phyloP scores from a whole-genome alignment of 2,888 invertebrate genomes.

The Ophonus ardosiacus region DNA sequence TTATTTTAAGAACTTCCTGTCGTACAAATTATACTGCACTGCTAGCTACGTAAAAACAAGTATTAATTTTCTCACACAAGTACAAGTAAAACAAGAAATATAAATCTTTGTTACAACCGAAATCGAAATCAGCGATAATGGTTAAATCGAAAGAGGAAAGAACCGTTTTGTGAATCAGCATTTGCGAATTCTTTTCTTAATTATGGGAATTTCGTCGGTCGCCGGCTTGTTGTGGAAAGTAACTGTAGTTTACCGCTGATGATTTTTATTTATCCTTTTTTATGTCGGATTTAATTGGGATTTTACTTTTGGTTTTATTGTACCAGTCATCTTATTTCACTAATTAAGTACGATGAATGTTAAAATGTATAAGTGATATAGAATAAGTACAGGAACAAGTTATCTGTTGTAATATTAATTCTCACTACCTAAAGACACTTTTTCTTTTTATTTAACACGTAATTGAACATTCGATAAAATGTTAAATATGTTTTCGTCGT shows the following conservation, averaged over 20 bases:
- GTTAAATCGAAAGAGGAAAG: slow-evolving; percentile 27
- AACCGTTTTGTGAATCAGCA: slow-evolving; percentile 34
- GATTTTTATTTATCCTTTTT: slow-evolving; percentile 40
- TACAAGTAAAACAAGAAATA: background rate
- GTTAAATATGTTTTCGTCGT: background rate
- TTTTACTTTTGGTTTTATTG: slow-evolving; percentile 35
- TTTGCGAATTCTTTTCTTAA: slow-evolving; percentile 33
- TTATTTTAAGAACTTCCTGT: no score
- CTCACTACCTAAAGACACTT: background rate
- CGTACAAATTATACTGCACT: no score
- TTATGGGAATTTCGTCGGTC: slow-evolving; percentile 34
- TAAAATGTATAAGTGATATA: slow-evolving; percentile 11
- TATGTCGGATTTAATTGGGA: slow-evolving; percentile 39
- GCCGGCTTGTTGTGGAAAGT: slow-evolving; percentile 30
- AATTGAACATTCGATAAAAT: background rate
- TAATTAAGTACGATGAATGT: slow-evolving; percentile 46
- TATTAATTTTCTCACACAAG: background rate
- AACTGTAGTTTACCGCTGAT: slow-evolving; percentile 29
- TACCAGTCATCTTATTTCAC: background rate
- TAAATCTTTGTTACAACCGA: background rate
- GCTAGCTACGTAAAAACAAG: no score
- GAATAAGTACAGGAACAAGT: background rate
- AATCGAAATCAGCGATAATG: slow-evolving; percentile 8
- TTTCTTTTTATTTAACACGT: background rate
- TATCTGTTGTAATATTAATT: background rate